Base-by-base conservation (phyloP, 64 coral and sea anemone genomes). In the Actinia equina region DNA sequence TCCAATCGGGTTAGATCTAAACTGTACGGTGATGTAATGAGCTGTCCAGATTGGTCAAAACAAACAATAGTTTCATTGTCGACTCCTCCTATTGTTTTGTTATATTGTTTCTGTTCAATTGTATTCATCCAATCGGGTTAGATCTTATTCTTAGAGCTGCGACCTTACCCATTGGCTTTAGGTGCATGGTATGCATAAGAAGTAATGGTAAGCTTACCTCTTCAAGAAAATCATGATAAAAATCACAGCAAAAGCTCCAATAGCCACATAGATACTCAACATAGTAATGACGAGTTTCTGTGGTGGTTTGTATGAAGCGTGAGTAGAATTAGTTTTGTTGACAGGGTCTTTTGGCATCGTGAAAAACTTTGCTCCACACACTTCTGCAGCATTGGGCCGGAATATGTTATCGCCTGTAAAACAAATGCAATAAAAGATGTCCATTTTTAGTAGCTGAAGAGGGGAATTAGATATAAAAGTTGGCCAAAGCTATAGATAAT, bases 261-360 rank as follows among this genome's bases (percentile, higher is more conserved):
- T 88, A 27, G 78, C 91, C 14, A 86, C 82, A 61, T 92, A 92
- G 76, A 92, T 92, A 16, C 91, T 87, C 27, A 92, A 53, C 91
- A 92, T 88, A 9, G 86, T 83, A 61, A 85, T 85, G 18, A 85
- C 83, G 2, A 85, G 55, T 20, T 44, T n/a, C 7, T 59, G 86
- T 7, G 80, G 59, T 18, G 86, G 86, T 42, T 18, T 60, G 17
- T 25, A 58, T 10, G 59, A 22, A 18, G 55, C 13, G 17, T 27
- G 16, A 27, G 83, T 61, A 7, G 30, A 42, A 26, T 85, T 78
- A 80, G 57, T 84, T 46, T 41, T 79, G 22, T 87, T 92, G 55
- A 81, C 41, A 10, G 61, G 87, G 13, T 82, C 17, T 85, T 44
- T 51, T 17, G 91, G 80, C 23, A 42, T 45, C 49, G 43, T 77